These are phyloP conservation scores for Chrysolina oricalcia DNA, from an alignment of 2,888 invertebrate species.

Conservation along the genomic window DNA sequence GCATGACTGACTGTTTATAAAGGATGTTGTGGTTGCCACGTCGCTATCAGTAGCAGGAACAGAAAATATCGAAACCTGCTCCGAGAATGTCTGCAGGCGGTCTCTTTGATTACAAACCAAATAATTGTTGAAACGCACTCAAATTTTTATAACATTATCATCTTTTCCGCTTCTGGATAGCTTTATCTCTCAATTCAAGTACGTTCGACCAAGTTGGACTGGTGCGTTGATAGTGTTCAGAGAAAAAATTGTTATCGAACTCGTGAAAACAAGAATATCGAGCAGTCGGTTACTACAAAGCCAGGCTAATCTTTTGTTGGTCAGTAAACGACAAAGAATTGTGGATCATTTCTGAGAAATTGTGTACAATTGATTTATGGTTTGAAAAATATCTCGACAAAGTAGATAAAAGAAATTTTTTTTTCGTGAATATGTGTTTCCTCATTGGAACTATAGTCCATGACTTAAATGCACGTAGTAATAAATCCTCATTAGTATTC, in stretches of 20 bases:
- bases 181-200: slow-evolving; percentile 12
- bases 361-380: too few species aligned
- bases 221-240: neutral
- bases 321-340: too few species aligned
- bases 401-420: too few species aligned
- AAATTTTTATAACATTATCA: neutral
- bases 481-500: too few species aligned
- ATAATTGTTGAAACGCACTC: slow-evolving; percentile 11
- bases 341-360: too few species aligned
- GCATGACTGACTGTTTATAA: neutral
- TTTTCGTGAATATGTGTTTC: too few species aligned
- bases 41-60: slow-evolving; percentile 1
- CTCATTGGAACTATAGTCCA: too few species aligned
- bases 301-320: neutral
- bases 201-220: slow-evolving; percentile 6
- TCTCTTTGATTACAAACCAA: neutral
- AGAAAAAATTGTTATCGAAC: neutral
- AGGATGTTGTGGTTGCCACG: neutral
- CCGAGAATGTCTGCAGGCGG: neutral
- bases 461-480: too few species aligned
- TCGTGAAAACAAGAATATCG: neutral
- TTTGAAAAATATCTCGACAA: too few species aligned
- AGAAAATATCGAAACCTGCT: neutral
- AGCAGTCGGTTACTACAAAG: slow-evolving; percentile 6
- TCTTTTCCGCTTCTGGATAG: neutral